Evolutionary conservation across 2,113 vertebrate genomes (phyloP).

Genomic region (Catharus minimus): DNA sequence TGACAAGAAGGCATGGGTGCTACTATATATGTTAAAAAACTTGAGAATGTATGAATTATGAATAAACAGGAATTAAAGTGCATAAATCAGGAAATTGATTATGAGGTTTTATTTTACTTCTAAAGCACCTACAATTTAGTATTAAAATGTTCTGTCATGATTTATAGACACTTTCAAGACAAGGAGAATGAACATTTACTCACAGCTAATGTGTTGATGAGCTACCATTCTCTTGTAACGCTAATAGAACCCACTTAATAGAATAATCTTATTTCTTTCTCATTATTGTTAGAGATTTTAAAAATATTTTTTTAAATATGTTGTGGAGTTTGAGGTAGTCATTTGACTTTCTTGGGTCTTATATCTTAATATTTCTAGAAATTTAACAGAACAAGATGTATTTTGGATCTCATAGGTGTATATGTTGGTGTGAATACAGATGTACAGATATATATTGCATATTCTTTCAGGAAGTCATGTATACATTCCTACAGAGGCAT

Average conservation of each 20-base stretch:
- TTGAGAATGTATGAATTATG: slow-evolving; percentile 15
- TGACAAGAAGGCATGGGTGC: not conserved
- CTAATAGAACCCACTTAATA: not conserved
- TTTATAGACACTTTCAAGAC: slow-evolving; percentile 6
- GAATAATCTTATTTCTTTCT: not conserved
- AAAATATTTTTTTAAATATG: not conserved
- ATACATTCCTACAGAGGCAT: fast-evolving
- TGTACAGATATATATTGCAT: not conserved
- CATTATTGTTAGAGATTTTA: slow-evolving; percentile 20
- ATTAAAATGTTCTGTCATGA: slow-evolving; percentile 41
- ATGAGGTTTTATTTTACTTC: slow-evolving; percentile 23
- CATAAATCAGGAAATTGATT: slow-evolving; percentile 39
- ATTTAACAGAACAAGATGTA: not conserved
- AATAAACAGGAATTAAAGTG: slow-evolving; percentile 39
- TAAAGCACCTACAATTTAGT: slow-evolving; percentile 2
- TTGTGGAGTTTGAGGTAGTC: not conserved
- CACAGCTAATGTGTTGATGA: not conserved
- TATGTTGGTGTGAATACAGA: not conserved
- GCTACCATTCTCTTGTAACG: slow-evolving; percentile 6
- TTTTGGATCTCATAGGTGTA: not conserved
- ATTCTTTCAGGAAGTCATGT: not conserved
- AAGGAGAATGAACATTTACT: slow-evolving; percentile 28
- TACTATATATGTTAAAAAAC: not conserved
- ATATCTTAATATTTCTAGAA: not conserved
- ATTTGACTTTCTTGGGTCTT: not conserved